Evolutionary conservation across 1,140 invertebrate genomes (phyloP), one percentile per base, ranked within the genome.

Genomic region (Euwallacea fornicatus): DNA sequence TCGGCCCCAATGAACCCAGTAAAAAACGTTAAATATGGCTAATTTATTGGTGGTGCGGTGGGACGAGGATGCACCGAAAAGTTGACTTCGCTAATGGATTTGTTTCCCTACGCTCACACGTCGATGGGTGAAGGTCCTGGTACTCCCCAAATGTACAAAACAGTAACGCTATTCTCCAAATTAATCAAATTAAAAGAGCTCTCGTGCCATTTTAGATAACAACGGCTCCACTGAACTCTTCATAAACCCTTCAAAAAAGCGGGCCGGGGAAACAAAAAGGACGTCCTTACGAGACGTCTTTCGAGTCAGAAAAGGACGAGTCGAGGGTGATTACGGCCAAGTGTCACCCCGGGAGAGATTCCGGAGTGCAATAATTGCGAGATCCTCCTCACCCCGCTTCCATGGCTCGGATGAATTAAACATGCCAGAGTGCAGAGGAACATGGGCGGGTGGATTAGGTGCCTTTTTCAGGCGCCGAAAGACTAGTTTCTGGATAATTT

Each of bases 351-450:
- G 78, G 78, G 78, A 76, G 74, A 76, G 75, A 79, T 78, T 79
- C 78, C 69, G 72, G 73, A 79, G 73, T 78, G 78, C 77, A 78
- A 79, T 79, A 78, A 79, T 79, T 79, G 78, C 76, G 75, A 76
- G 75, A 69, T 69, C 60, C 66, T 64, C 69, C 64, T 50, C 47
- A 47, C 66, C 54, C 59, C 62, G 21, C 69, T 64, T 53, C 62
- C n/a, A 64, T 42, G 50, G 44, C 9, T 46, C 42, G 66, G 75
- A 79, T 79, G 78, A 79, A 79, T 79, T 79, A 79, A 79, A 79
- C 76, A 79, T 78, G 69, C 62, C 58, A 15, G 61, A 70, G 59
- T 64, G 63, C 60, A 71, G 68, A 56, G 21, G 63, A 62, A 59
- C 68, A 53, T 53, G 10, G 68, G 47, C 65, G 46, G 59, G 7